Evolutionary conservation across 2,888 invertebrate species (phyloP).

Genomic region (Lithodes maja): DNA sequence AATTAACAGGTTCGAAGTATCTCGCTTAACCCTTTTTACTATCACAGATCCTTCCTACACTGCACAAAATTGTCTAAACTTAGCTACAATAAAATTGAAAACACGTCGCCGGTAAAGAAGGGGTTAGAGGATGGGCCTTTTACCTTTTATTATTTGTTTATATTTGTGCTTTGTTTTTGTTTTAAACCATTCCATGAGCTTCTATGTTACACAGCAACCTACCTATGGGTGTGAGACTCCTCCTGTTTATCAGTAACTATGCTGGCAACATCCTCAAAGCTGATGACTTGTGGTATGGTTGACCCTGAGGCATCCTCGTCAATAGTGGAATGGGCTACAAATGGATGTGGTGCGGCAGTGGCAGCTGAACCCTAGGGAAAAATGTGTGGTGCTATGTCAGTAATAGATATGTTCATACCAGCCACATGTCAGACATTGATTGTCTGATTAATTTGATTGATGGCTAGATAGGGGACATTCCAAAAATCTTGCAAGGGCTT

Average conservation of each 20-base stretch:
- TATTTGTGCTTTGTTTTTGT: background rate
- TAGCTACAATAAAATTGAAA: too few species aligned
- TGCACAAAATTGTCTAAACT: too few species aligned
- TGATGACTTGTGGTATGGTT: slow-evolving; percentile 60
- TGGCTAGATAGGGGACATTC: too few species aligned
- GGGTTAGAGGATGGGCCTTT: background rate
- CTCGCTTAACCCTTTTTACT: too few species aligned
- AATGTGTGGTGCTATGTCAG: too few species aligned
- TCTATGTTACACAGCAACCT: background rate
- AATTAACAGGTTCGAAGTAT: too few species aligned
- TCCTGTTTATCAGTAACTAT: slow-evolving; percentile 27
- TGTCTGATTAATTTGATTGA: too few species aligned
- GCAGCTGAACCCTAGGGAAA: background rate
- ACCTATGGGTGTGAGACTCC: slow-evolving; percentile 35
- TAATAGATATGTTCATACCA: too few species aligned
- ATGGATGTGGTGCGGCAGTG: background rate
- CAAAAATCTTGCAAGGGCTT: too few species aligned
- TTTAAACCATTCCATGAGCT: background rate
- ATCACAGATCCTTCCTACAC: too few species aligned
- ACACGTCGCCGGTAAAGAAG: too few species aligned
- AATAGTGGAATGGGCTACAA: background rate
- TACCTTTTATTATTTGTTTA: background rate
- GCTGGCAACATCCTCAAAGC: slow-evolving; percentile 62
- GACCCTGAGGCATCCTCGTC: background rate
- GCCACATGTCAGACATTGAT: too few species aligned